Conservation (phyloP, 2,797 vertebrate genomes). For the Catostomus latipinnis region DNA sequence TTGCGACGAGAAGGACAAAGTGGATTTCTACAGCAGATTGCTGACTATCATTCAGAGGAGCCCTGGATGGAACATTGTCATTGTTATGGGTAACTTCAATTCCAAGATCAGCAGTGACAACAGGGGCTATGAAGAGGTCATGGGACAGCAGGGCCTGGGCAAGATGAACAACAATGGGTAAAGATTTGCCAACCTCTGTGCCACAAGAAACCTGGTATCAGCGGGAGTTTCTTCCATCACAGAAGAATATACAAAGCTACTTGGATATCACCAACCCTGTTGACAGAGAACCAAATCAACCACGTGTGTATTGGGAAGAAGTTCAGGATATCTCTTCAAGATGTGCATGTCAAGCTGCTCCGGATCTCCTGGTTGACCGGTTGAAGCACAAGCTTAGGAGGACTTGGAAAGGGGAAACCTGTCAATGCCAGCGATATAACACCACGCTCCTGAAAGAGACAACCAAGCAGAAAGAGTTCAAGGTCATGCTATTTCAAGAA, state of each 20-base stretch:
- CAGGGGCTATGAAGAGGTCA: not conserved
- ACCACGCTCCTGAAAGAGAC: not conserved
- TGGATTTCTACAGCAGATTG: not conserved
- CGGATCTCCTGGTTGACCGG: not conserved
- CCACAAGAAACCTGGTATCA: constrained; percentile 20
- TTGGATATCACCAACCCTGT: constrained; percentile 12
- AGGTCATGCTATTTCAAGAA: constrained; percentile 1
- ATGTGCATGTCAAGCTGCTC: constrained; percentile 1
- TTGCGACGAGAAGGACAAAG: too few species aligned
- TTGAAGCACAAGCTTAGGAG: not conserved
- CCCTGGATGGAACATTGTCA: not conserved
- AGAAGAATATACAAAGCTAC: constrained; percentile 22
- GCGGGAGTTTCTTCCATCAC: constrained; percentile 10
- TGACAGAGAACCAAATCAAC: constrained; percentile 15
- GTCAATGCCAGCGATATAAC: not conserved
- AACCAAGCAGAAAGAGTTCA: not conserved
- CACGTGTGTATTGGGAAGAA: constrained; percentile 7
- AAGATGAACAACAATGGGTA: not conserved
- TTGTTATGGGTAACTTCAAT: not conserved
- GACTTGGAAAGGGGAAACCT: not conserved
- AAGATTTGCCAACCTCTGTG: constrained; percentile 18
- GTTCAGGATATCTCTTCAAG: not conserved
- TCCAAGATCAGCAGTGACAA: not conserved
- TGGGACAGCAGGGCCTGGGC: not conserved
- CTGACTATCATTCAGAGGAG: not conserved